These are phyloP conservation scores for Acrocephalus kingi DNA, from an alignment of 2,113 vertebrate species.

Conservation along the genomic window DNA sequence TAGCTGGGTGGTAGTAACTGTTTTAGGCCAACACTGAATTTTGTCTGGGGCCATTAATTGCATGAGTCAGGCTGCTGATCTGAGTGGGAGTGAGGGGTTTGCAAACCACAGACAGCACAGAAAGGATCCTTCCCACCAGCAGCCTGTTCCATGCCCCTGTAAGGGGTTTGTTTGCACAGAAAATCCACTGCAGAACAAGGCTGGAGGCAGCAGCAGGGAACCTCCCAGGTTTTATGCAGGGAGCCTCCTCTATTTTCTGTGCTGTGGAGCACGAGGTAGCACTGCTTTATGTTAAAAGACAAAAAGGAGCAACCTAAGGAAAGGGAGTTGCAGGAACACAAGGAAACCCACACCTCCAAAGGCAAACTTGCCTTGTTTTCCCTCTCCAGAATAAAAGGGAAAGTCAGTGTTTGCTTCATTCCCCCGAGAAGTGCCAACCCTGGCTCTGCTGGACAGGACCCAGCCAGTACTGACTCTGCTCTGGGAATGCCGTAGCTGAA, in stretches of 20 bases:
- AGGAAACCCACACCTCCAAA: background rate
- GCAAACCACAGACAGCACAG: background rate
- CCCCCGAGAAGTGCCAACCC: background rate
- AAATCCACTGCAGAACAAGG: background rate
- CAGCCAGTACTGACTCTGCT: background rate
- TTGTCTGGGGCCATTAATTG: background rate
- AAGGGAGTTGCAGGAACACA: background rate
- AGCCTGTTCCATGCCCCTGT: background rate
- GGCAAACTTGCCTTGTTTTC: background rate
- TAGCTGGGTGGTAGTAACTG: background rate
- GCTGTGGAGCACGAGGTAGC: background rate
- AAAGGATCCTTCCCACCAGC: background rate
- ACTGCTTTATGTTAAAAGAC: background rate
- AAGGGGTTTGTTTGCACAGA: background rate
- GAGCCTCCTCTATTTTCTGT: background rate
- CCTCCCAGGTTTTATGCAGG: background rate
- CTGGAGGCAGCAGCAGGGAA: background rate
- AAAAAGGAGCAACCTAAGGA: background rate
- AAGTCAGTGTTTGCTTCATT: background rate
- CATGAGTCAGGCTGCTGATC: background rate
- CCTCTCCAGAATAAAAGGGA: background rate
- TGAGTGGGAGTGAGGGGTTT: background rate
- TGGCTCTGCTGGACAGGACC: background rate
- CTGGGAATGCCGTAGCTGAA: background rate
- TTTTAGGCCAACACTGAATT: background rate